phyloP scores from a whole-genome alignment of 2,888 invertebrate species.

The Gymnosoma rotundatum region DNA sequence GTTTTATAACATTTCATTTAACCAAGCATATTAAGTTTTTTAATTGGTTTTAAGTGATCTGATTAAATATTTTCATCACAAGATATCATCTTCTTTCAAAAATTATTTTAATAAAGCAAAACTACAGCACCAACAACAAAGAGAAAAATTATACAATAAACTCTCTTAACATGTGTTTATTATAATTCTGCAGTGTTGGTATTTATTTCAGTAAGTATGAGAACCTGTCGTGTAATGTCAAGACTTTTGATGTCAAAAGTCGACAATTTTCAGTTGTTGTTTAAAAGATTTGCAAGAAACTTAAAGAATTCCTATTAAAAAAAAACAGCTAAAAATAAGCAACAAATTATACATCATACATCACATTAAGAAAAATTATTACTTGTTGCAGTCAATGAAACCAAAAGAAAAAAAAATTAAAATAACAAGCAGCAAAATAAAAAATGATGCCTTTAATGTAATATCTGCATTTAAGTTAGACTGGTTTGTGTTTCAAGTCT shows the following conservation, averaged over 20 bases:
- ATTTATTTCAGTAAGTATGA: slow-evolving; percentile 60
- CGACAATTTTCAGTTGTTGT: slow-evolving; percentile 27
- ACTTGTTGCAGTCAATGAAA: slow-evolving; percentile 53
- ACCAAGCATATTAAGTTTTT: slow-evolving; percentile 67
- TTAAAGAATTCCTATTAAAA: slow-evolving; percentile 5
- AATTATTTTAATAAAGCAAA: neutral
- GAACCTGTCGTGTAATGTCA: slow-evolving; percentile 66
- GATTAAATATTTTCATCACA: slow-evolving; percentile 69
- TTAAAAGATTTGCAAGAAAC: slow-evolving; percentile 12
- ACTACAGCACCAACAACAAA: neutral
- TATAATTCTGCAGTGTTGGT: slow-evolving; percentile 52
- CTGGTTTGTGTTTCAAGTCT: slow-evolving; percentile 56
- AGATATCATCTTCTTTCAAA: slow-evolving; percentile 52
- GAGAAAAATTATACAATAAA: slow-evolving; percentile 4
- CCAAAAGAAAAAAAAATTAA: neutral
- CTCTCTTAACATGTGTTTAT: slow-evolving; percentile 33
- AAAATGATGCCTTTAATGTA: slow-evolving; percentile 13
- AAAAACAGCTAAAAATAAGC: neutral
- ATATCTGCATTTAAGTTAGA: slow-evolving; percentile 19
- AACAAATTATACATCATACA: slow-evolving; percentile 19
- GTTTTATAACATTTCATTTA: slow-evolving; percentile 42
- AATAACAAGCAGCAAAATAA: slow-evolving; percentile 11
- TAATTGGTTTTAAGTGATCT: slow-evolving; percentile 71
- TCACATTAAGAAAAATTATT: slow-evolving; percentile 55
- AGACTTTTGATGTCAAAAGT: slow-evolving; percentile 63